Evolutionary conservation across 2,888 invertebrate genomes (phyloP).

Genomic region (Dilophus febrilis): DNA sequence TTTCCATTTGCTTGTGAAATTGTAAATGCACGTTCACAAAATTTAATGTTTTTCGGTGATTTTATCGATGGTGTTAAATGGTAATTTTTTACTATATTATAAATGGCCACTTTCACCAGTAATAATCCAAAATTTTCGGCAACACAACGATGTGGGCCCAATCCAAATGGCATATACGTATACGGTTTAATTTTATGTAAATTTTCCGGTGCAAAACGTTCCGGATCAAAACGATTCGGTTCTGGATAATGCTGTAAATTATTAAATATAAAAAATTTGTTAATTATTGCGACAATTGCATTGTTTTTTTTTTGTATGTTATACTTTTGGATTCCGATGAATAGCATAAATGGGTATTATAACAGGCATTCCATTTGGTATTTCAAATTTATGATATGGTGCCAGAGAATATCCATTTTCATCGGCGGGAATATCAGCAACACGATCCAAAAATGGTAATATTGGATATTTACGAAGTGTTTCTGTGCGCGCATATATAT

Average conservation of each 20-base stretch:
- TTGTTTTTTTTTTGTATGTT: no score
- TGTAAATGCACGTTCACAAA: no score
- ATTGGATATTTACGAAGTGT: constrained; percentile 26
- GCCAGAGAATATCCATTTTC: constrained; percentile 17
- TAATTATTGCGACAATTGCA: no score
- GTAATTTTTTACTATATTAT: neutral
- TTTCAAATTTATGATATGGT: constrained; percentile 17
- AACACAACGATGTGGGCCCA: constrained; percentile 1
- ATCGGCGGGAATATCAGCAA: constrained; percentile 17
- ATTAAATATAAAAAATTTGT: no score
- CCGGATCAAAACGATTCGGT: no score
- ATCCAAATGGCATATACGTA: constrained; percentile 3
- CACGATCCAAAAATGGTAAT: constrained; percentile 25
- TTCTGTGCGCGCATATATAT: no score
- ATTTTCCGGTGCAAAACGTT: neutral
- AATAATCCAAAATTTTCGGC: constrained; percentile 3
- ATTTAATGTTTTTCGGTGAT: no score
- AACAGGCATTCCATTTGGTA: constrained; percentile 24
- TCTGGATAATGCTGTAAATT: no score
- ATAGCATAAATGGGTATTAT: constrained; percentile 23
- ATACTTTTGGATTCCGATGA: constrained; percentile 25
- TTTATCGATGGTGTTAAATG: no score
- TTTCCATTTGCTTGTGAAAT: no score
- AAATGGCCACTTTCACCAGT: neutral
- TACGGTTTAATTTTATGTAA: neutral